Evolutionary conservation across 1,140 invertebrate genomes (phyloP), one percentile per base, ranked within the genome.

Genomic region (Pemphigus obesinymphae): DNA sequence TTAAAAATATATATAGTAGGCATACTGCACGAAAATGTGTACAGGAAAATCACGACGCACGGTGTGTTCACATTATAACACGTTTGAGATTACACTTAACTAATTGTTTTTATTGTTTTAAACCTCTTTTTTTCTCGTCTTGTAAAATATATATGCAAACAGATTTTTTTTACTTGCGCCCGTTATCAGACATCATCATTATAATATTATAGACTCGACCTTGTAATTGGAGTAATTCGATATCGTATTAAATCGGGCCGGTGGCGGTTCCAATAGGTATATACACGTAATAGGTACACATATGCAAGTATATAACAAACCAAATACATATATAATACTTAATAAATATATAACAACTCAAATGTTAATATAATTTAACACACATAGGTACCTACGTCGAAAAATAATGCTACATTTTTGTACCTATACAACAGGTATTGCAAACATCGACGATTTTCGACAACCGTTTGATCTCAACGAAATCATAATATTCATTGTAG

Each of bases 381-480:
- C 48, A 26, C 23, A 45, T 11, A 50, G 13, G 17, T 68, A 40
- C 37, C 45, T 8, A 45, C 40, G 23, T 17, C 13, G 6, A 45
- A 70, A 70, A 70, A 43, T 70, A 70, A 68, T 40, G 40, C 68
- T 23, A 45, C 23, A n/a, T n/a, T n/a, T n/a, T n/a, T n/a, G n/a
- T n/a, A n/a, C n/a, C n/a, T 68, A 68, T 68, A 34, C 1, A 37
- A 53, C n/a, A n/a, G 2, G 43, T 26, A 40, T 37, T 15, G 66
- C 34, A 40, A 43, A 68, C 66, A n/a, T 68, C 37, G 66, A 3
- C n/a, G n/a, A 68, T 40, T 68, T 40, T 43, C 20, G 3, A 1
- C n/a, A 37, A 1, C 63, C 29, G n/a, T n/a, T 63, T 63, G 37
- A 5, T 10, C 37, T 5, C 37, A 13, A 45, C 43, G 8, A 11